Percentiles rank a stretch among this genome's conserved stretches.
Conservation (phyloP, 2,888 invertebrate genomes). For the Dicranocentrus wangi region DNA sequence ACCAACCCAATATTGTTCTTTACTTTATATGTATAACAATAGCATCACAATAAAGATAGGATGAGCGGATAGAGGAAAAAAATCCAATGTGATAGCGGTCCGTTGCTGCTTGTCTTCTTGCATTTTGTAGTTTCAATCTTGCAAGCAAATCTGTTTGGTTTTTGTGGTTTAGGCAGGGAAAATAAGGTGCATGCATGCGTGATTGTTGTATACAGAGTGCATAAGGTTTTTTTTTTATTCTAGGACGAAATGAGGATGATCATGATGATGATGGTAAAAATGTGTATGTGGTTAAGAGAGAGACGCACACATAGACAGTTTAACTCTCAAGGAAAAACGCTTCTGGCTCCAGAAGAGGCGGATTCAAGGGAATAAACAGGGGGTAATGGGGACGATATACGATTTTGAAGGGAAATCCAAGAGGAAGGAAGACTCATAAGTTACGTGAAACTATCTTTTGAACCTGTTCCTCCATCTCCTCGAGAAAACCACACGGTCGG, state of each 20-base stretch:
- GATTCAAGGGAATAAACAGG: conserved; percentile 9
- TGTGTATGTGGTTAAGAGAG: conserved; percentile 22
- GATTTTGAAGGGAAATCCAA: conserved; percentile 29
- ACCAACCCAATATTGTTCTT: conserved; percentile 25
- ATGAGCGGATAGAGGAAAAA: background rate
- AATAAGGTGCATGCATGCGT: conserved; percentile 26
- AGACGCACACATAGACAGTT: conserved; percentile 27
- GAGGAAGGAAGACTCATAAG: conserved; percentile 57
- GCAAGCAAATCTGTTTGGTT: conserved; percentile 33
- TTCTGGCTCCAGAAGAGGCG: conserved; percentile 57
- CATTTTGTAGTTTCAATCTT: conserved; percentile 31
- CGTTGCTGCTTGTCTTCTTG: background rate
- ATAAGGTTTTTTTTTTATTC: background rate
- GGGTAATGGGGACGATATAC: background rate
- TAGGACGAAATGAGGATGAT: background rate
- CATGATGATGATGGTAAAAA: background rate
- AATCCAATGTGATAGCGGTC: conserved; percentile 6
- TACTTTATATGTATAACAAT: conserved; percentile 24
- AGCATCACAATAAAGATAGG: conserved; percentile 22
- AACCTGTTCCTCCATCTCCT: conserved; percentile 25
- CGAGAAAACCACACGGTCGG: conserved; percentile 23
- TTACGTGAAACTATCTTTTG: conserved; percentile 39
- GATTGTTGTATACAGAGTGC: conserved; percentile 6
- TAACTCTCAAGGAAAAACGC: conserved; percentile 25
- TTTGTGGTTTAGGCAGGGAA: conserved; percentile 5